Percentiles rank a stretch among this genome's conserved stretches.
phyloP scores from a whole-genome alignment of 2,113 vertebrate genomes.

The Rana temporaria region DNA sequence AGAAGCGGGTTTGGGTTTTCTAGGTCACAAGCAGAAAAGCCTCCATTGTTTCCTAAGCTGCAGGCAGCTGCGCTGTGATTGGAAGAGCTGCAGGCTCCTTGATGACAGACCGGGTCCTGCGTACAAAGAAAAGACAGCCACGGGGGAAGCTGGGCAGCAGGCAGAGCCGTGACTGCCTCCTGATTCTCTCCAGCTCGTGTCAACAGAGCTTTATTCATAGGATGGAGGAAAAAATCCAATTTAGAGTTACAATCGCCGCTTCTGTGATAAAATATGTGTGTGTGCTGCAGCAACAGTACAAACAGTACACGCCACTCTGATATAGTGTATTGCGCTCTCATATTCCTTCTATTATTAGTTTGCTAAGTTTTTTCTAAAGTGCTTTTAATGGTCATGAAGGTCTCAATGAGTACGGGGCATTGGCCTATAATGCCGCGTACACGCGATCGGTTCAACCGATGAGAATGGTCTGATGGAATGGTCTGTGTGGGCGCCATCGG shows the following conservation, averaged over 20 bases:
- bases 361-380: too few species aligned
- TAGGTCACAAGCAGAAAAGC: conserved; percentile 56
- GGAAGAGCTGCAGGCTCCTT: conserved; percentile 47
- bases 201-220: conserved; percentile 33
- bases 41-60: conserved; percentile 37
- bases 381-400: too few species aligned
- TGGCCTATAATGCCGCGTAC: too few species aligned
- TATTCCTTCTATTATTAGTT: too few species aligned
- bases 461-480: too few species aligned
- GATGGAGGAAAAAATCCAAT: conserved; percentile 23
- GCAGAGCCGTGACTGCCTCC: conserved; percentile 19
- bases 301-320: too few species aligned
- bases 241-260: background rate
- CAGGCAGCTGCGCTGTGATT: conserved; percentile 38
- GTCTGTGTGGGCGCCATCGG: too few species aligned
- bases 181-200: conserved; percentile 32
- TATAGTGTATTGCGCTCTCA: too few species aligned
- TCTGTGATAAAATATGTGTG: background rate
- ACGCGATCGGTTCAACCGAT: too few species aligned
- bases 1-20: conserved; percentile 50
- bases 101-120: conserved; percentile 36
- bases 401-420: too few species aligned
- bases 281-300: too few species aligned
- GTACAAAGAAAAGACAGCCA: conserved; percentile 44
- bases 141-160: conserved; percentile 42